Evolutionary conservation across 2,113 vertebrate genomes (phyloP), one percentile per base, ranked within the genome.

Genomic region (Perca schrenkii): DNA sequence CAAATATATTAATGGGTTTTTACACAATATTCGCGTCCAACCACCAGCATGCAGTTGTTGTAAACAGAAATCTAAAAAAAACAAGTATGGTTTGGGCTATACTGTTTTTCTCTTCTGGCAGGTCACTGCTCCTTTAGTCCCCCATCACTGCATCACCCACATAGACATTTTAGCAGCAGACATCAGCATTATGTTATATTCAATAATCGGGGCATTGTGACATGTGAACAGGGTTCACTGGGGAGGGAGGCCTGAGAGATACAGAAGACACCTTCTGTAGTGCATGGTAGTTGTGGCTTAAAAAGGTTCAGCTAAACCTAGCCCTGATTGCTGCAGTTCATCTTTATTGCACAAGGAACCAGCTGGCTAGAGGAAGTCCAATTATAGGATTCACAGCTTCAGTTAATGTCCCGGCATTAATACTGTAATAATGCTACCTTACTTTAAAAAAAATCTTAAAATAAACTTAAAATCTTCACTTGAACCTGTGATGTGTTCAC

Each of bases 341-440:
- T 87, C 49, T 74, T 79, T 54, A 80, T 78, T 77, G 80, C 77
- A 68, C 34, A 3, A 54, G 49, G 47, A 74, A 74, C n/a, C 67
- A 80, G 83, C 72, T 85, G 81, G 77, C 70, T 17, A 1, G 31
- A 8, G 61, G 54, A 75, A 50, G 46, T 56, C 65, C 74, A 79
- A 77, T 80, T 77, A 80, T 6, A 57, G 25, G 43, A 61, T 46
- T 60, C 10, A 21, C 43, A 64, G 71, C 58, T 36, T 71, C 43
- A 58, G 19, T 40, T 82, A 66, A 76, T 73, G 71, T 61, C 34
- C 36, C 52, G 16, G 11, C 63, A 79, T 82, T 60, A 68, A 70
- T 73, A 57, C 40, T 66, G 19, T 25, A 47, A 62, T 65, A 10
- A 0, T 40, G 49, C 25, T 53, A 85, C 28, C 52, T 76, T 31